Base-by-base conservation (phyloP, 2,113 vertebrate species). In the Grammomys surdaster region DNA sequence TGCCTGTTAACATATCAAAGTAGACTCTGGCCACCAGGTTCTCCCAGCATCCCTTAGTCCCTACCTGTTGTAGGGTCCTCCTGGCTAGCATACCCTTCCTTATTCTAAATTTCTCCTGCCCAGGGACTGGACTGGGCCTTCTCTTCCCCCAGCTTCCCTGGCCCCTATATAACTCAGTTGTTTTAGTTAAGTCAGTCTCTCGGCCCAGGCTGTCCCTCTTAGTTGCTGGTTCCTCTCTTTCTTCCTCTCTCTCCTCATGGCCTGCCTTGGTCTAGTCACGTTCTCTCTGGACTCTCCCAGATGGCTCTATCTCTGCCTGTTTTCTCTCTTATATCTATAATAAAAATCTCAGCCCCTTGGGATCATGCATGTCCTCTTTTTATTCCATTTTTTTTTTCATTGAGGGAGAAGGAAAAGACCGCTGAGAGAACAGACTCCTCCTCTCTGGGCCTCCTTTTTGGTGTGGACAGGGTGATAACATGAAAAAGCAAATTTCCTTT, bases 401-500 rank as follows among this genome's bases (percentile, higher is more conserved):
- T 84, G n/a, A 31, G 58, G 36, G 26, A 20, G 33, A n/a, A 73
- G 33, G 24, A 12, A 24, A 94, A 92, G 87, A 89, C 92, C 97
- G 84, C 56, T 72, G 28, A 95, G 51, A 1, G 48, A 1, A 43
- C 72, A 85, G 95, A 6, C 28, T 76, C 90, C 94, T 51, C 16
- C 85, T 87, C 58, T 5, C 56, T n/a, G 72, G 14, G 19, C 58
- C 80, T 96, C 17, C 93, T 56, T 95, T 95, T 93, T 97, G 91
- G 91, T 93, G 70, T 31, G 73, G 5, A 0, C 91, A 76, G 7
- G 48, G n/a, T 40, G 86, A n/a, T 24, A 60, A 56, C n/a, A 54
- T 0, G 2, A 17, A 12, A 60, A 88, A 24, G 31, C 2, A 2
- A 76, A 14, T 17, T 8, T 28, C 56, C 65, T 48, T 43, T 20